Evolutionary conservation across 1,140 invertebrate species (phyloP), one percentile per base, ranked within the genome.

Genomic region (Formica exsecta): DNA sequence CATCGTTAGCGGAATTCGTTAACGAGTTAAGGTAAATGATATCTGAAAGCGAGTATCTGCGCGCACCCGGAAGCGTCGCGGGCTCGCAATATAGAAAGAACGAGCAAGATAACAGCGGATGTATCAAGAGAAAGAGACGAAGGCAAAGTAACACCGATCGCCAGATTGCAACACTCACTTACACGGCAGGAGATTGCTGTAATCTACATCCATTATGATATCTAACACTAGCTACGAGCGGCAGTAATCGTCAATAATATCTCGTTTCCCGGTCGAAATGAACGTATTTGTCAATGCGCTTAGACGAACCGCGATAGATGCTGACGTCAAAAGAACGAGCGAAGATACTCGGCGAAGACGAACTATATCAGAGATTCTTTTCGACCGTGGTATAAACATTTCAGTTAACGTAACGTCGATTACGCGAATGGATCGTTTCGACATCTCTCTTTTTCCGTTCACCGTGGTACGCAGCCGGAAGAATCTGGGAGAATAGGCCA

Each of bases 161-260:
- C 57, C 41, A 70, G 73, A 76, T 61, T 32, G 66, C n/a, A 80
- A 68, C 54, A 61, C 48, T 79, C 71, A 36, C 73, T 87, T 83
- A 61, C 73, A 74, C 73, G 73, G 32, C 61, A 61, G 8, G 11
- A 36, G 74, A 3, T 13, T 8, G 36, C 41, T 85, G 88, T 91
- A 91, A 91, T 48, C 36, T 57, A 86, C 68, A 76, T 29, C 70
- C 83, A 88, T 92, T 88, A 89, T 85, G 91, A 91, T 88, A 91
- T 88, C 66, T 75, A 92, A 92, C 85, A 90, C 90, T 88, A 71
- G 76, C 64, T 68, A 51, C 19, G 57, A 48, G 22, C 64, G 64
- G 62, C 64, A 77, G 62, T 70, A 80, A 59, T 85, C 57, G 77
- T 87, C 91, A 92, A 93, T 88, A 86, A 86, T 93, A 93, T 93